Percentiles rank a stretch among this genome's conserved stretches.
Evolutionary conservation across 2,888 invertebrate species (phyloP).

Genomic region (Sinopyrophorus schimmeli): DNA sequence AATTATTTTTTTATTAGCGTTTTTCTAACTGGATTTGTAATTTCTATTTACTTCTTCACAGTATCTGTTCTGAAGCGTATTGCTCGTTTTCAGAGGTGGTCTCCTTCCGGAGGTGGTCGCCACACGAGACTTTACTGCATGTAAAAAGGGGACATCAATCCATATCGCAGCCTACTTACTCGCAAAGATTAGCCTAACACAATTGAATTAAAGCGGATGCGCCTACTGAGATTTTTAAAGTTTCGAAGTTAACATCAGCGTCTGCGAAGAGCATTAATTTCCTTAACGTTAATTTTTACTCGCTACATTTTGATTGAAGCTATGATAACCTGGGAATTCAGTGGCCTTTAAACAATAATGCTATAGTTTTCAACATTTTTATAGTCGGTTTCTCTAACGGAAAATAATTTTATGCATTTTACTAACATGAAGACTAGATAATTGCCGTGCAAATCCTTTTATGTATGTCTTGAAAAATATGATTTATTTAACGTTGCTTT

Average conservation of each 20-base stretch:
- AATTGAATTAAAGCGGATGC: conserved; percentile 34
- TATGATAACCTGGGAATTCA: conserved; percentile 33
- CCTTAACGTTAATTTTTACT: conserved; percentile 33
- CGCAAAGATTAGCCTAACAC: conserved; percentile 15
- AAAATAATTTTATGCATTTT: conserved; percentile 15
- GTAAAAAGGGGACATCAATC: conserved; percentile 31
- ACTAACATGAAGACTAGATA: conserved; percentile 12
- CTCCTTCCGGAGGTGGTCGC: too few species aligned
- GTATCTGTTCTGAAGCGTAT: too few species aligned
- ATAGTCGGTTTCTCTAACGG: conserved; percentile 22
- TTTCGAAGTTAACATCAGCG: conserved; percentile 27
- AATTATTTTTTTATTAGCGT: too few species aligned
- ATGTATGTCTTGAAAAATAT: too few species aligned
- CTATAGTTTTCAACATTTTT: conserved; percentile 23
- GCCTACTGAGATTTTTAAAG: conserved; percentile 31
- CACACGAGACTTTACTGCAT: too few species aligned
- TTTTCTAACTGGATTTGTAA: too few species aligned
- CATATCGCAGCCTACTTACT: conserved; percentile 18
- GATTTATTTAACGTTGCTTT: too few species aligned
- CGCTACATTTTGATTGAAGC: conserved; percentile 22
- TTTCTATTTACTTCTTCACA: too few species aligned
- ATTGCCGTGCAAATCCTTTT: conserved; percentile 10
- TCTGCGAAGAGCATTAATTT: conserved; percentile 33
- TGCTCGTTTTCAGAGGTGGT: too few species aligned
- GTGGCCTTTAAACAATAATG: conserved; percentile 32